phyloP scores from a whole-genome alignment of 2,113 vertebrate genomes.

The Megaceryle torquata region DNA sequence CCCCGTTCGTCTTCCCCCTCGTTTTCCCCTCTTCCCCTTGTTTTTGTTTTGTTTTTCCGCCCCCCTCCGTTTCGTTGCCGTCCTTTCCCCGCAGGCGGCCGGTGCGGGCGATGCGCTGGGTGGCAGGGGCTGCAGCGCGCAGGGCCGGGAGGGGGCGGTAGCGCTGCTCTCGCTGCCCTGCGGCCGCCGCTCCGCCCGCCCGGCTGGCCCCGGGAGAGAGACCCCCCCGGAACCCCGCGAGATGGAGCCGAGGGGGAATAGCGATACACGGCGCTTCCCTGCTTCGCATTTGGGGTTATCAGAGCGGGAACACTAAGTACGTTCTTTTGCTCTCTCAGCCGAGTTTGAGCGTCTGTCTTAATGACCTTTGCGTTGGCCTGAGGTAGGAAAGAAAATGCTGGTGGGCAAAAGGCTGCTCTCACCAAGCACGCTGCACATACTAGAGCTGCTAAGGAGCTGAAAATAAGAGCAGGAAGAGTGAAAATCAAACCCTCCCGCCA shows the following conservation, averaged over 20 bases:
- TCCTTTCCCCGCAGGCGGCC: too few relatives aligned
- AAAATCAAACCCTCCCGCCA: not conserved
- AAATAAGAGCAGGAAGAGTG: not conserved
- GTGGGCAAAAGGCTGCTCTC: not conserved
- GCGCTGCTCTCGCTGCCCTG: not conserved
- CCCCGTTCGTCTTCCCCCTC: too few relatives aligned
- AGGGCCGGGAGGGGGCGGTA: not conserved
- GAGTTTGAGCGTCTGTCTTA: fast-evolving
- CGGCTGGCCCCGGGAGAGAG: too few relatives aligned
- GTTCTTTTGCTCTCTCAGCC: not conserved
- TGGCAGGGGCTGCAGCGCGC: too few relatives aligned
- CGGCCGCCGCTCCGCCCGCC: not conserved
- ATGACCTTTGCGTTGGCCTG: not conserved
- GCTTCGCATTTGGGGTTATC: not conserved
- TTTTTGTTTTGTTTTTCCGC: too few relatives aligned
- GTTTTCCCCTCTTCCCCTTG: too few relatives aligned
- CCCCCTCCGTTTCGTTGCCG: too few relatives aligned
- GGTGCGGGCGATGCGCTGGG: too few relatives aligned
- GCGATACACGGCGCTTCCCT: fast-evolving
- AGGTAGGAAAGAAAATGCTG: not conserved
- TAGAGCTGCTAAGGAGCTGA: not conserved
- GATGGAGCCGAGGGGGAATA: fast-evolving
- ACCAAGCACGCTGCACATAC: fast-evolving
- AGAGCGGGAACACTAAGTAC: not conserved
- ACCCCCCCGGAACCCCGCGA: too few relatives aligned